Evolutionary conservation across 2,888 invertebrate genomes (phyloP).

Genomic region (Stegophylla sp.): DNA sequence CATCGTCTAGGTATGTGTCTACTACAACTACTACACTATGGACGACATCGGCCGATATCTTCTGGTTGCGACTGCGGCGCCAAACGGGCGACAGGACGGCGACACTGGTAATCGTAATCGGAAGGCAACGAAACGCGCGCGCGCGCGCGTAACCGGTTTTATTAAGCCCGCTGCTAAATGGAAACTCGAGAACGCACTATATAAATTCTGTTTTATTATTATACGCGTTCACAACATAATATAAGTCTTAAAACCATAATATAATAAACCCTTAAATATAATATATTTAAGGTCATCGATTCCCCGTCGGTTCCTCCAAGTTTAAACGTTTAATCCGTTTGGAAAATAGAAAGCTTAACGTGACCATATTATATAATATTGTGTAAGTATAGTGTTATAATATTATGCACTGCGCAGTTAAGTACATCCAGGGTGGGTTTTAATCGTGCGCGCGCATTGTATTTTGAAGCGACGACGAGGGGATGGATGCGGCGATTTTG

Average conservation of each 20-base stretch:
- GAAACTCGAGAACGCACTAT: slow-evolving; percentile 41
- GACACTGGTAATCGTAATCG: slow-evolving; percentile 56
- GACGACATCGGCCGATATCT: slow-evolving; percentile 20
- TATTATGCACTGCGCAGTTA: background rate
- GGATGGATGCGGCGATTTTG: background rate
- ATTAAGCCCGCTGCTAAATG: slow-evolving; percentile 40
- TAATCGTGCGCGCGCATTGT: background rate
- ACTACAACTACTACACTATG: background rate
- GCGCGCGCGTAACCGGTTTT: slow-evolving; percentile 47
- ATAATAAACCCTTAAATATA: slow-evolving; percentile 40
- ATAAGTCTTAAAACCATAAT: slow-evolving; percentile 8
- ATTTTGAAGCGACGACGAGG: background rate
- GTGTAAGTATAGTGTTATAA: slow-evolving; percentile 1
- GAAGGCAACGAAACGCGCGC: slow-evolving; percentile 43
- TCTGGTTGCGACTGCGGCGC: slow-evolving; percentile 43
- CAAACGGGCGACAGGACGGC: slow-evolving; percentile 55
- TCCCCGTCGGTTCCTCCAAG: slow-evolving; percentile 13
- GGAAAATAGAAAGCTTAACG: slow-evolving; percentile 16
- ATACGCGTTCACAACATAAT: background rate
- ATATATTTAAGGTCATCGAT: slow-evolving; percentile 41
- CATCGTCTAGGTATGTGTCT: background rate
- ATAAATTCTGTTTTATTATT: slow-evolving; percentile 8
- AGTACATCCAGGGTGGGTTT: background rate
- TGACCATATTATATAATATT: no score
- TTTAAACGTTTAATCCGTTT: slow-evolving; percentile 43